A percentile compares a stretch with the other conserved stretches of the same genome.
Evolutionary conservation across 92 coral and sea anemone genomes (phyloP).

Genomic region (Desmophyllum pertusum): DNA sequence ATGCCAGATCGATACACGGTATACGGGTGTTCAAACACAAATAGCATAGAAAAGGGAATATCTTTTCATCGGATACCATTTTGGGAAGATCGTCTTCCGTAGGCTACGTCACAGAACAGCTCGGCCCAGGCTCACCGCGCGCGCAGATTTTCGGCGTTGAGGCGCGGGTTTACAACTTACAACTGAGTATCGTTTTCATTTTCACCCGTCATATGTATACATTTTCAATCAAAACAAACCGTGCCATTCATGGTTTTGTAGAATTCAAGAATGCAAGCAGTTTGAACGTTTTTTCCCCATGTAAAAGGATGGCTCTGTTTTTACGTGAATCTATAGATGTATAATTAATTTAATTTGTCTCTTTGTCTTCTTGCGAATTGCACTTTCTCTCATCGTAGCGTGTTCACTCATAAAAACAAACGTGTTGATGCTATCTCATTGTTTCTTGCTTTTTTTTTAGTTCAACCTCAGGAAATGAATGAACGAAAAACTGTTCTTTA

Average conservation of each 20-base stretch:
- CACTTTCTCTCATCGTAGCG: neutral
- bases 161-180: too few relatives aligned
- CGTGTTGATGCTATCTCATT: constrained; percentile 2
- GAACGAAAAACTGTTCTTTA: neutral
- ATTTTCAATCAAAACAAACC: neutral
- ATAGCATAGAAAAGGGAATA: too few relatives aligned
- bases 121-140: too few relatives aligned
- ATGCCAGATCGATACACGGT: too few relatives aligned
- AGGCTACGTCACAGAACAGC: too few relatives aligned
- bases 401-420: neutral
- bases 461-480: neutral
- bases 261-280: neutral
- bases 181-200: neutral
- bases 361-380: neutral
- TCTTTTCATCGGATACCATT: too few relatives aligned
- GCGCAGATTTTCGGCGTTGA: too few relatives aligned
- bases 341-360: constrained; percentile 23
- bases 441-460: neutral
- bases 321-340: neutral
- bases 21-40: too few relatives aligned
- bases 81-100: too few relatives aligned
- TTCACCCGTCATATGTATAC: neutral
- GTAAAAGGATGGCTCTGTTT: neutral
- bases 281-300: neutral
- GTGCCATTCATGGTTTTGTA: neutral